Base-by-base conservation (phyloP, 1,140 invertebrate species). In the Lethrus apterus region DNA sequence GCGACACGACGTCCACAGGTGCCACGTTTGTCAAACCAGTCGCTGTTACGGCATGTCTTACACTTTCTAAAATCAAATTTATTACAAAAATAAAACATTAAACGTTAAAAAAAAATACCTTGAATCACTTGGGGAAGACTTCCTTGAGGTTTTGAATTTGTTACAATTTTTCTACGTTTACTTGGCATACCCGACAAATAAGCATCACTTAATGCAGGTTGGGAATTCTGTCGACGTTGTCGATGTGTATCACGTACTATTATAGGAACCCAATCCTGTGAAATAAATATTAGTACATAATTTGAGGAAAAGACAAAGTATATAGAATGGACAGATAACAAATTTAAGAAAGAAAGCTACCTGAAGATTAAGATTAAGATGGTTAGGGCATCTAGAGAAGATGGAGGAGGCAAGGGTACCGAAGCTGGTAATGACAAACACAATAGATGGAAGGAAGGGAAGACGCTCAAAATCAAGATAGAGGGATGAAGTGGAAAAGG, bases 181-280 rank as follows among this genome's bases (percentile, higher is more conserved):
- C 78, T 79, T 8, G 88, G 86, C 76, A 90, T 78, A 5, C 83
- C 82, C 14, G 79, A 78, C 23, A 90, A 67, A 62, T 91, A 91
- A n/a, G 84, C 84, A 68, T 90, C 87, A 51, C 85, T 88, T 51
- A 84, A 82, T 4, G 80, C 77, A 3, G 64, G 43, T 52, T 71
- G 68, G 13, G 58, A 29, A 42, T 54, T 63, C 45, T 67, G 76
- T 49, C 78, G 67, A 53, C 80, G 67, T 55, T 86, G 83, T 30
- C 76, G 69, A 50, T 81, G 73, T 17, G 78, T 66, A 63, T 91
- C 87, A 13, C 78, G 72, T 4, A 80, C 76, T 38, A 91, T 88
- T 36, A 88, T 80, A 2, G 87, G 86, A 14, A 91, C 77, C 87
- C 86, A 90, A 32, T 87, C 83, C 82, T 85, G 35, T 30, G n/a